Conservation (phyloP, 2,888 invertebrate species). For the Chymomyza caudatula region DNA sequence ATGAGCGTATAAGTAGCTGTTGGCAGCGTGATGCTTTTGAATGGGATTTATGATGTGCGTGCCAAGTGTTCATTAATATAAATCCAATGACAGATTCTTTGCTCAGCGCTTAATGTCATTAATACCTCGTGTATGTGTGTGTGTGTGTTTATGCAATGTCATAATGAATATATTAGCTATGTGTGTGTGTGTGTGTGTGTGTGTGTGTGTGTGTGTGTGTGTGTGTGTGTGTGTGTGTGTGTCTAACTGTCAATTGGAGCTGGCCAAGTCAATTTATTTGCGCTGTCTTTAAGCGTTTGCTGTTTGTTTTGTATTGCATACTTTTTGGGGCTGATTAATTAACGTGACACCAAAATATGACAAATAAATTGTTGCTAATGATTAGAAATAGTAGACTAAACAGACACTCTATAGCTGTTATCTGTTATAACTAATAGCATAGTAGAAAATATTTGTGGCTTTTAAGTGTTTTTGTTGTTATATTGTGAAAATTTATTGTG, state of each 20-base stretch:
- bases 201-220: conserved; percentile 19
- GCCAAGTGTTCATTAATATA: conserved; percentile 68
- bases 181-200: conserved; percentile 42
- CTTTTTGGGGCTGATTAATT: conserved; percentile 57
- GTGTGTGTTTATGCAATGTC: conserved; percentile 3
- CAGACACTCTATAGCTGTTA: neutral
- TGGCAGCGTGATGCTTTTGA: conserved; percentile 29
- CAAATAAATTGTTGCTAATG: conserved; percentile 56
- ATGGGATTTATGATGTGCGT: conserved; percentile 69
- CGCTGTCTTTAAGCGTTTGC: conserved; percentile 10
- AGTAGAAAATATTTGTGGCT: neutral
- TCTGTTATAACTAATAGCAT: conserved; percentile 21
- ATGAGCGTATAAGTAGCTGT: conserved; percentile 9
- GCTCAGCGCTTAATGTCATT: neutral
- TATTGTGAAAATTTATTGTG: conserved; percentile 5
- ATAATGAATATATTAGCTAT: conserved; percentile 66
- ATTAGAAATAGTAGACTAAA: conserved; percentile 4
- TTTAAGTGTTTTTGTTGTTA: conserved; percentile 23
- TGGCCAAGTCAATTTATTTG: neutral
- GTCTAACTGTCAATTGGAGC: neutral
- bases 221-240: conserved; percentile 21
- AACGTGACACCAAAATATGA: conserved; percentile 45
- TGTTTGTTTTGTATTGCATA: conserved; percentile 18
- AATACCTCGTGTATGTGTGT: neutral
- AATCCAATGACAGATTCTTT: conserved; percentile 60